Base-by-base conservation (phyloP, 1,140 invertebrate species). In the Diorhabda elongata region DNA sequence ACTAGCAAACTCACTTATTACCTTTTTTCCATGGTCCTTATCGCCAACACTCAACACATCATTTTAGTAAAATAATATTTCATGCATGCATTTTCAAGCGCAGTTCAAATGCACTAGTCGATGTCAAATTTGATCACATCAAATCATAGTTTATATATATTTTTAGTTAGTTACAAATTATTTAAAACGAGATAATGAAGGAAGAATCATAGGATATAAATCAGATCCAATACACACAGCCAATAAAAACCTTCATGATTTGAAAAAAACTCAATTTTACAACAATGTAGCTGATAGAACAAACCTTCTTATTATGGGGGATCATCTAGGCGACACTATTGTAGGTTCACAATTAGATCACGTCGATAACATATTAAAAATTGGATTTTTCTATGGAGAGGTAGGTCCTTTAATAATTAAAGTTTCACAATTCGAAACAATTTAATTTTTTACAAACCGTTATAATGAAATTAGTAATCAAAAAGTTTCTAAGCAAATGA, bases 341-440 rank as follows among this genome's bases (percentile, higher is more conserved):
- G 98, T 98, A 96, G 91, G 91, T 2, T 89, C 94, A 71, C 95
- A 95, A 8, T 88, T 95, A 68, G 85, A 89, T 5, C 81, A 89
- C 64, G 84, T 87, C 8, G 85, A 88, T 47, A 84, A 86, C 44
- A 83, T 95, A 9, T 81, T 98, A 2, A 96, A 93, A 83, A 93
- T 98, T 75, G 96, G 95, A 42, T 98, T 95, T 81, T 86, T 98
- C 0, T 97, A 95, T 76, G 87, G 92, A 60, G 89, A 94, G 74
- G 88, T 88, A 79, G 82, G 80, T 78, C 0, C 47, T 26, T 26
- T 26, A 26, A 26, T 26, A 26, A 26, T 26, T 26, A 26, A 26
- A 26, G 26, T 26, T 1, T 26, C 26, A 26, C 26, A 26, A 26
- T 26, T 26, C 26, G 26, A 26, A 26, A 26, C 26, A 26, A 26